These are phyloP conservation scores for Hydrolagus affinis DNA, from an alignment of 2,113 vertebrate genomes.

Conservation along the genomic window DNA sequence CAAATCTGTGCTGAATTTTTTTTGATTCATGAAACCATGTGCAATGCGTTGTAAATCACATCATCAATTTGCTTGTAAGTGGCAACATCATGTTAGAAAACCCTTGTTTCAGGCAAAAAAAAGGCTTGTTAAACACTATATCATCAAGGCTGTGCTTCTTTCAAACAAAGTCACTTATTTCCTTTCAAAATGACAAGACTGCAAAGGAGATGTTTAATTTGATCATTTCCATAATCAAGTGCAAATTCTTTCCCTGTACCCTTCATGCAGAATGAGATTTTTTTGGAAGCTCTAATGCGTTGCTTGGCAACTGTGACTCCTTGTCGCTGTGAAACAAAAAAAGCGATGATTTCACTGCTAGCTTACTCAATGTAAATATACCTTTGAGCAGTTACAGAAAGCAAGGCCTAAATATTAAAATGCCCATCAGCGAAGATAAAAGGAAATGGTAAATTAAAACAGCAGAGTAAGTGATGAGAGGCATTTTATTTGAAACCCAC, in stretches of 20 bases:
- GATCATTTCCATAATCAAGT: neutral
- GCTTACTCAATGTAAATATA: neutral
- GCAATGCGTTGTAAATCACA: neutral
- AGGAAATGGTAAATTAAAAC: neutral
- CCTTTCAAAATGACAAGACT: neutral
- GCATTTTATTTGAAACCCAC: neutral
- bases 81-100: neutral
- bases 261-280: neutral
- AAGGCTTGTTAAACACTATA: neutral
- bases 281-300: slow-evolving; percentile 7
- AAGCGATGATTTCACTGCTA: neutral
- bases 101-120: neutral
- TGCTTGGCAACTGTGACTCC: neutral
- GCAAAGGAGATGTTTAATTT: neutral
- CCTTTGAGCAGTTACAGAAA: neutral
- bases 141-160: neutral
- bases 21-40: neutral
- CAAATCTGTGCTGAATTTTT: neutral
- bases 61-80: neutral
- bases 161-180: neutral
- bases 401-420: neutral
- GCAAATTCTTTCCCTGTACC: neutral
- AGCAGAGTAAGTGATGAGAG: neutral
- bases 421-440: neutral
- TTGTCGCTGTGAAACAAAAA: neutral